These are phyloP conservation scores for Peromyscus aztecus DNA, from an alignment of 2,797 vertebrate species.

Conservation along the genomic window DNA sequence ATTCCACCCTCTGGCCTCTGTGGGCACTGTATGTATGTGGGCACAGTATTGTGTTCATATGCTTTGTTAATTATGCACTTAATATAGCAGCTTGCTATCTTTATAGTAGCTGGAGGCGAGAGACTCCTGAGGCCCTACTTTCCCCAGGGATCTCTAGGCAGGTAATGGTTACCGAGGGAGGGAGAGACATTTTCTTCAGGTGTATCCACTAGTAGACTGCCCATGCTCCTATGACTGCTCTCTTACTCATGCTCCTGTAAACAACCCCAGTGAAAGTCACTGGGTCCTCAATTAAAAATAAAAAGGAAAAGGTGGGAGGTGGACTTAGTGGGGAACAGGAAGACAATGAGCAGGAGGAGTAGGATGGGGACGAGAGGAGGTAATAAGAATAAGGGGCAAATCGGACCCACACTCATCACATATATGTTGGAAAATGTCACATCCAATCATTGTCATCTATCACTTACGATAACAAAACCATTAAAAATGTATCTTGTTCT, in stretches of 20 bases:
- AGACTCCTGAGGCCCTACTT: neutral
- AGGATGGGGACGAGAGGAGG: no score
- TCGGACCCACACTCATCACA: no score
- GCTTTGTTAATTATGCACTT: neutral
- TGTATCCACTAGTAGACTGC: neutral
- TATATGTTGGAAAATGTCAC: neutral
- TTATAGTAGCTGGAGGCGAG: neutral
- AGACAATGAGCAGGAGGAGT: no score
- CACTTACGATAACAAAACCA: neutral
- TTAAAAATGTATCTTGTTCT: constrained; percentile 4
- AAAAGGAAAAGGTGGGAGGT: neutral
- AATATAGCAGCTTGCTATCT: neutral
- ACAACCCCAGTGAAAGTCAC: neutral
- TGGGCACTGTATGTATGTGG: neutral
- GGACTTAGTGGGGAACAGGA: neutral
- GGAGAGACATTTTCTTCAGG: neutral
- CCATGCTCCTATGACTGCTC: neutral
- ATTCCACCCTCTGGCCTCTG: neutral
- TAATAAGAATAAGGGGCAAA: neutral
- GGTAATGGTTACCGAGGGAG: neutral
- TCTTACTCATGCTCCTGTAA: neutral
- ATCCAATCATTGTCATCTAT: neutral
- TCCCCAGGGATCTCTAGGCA: no score
- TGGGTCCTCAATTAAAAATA: no score
- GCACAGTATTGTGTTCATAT: neutral